Evolutionary conservation across 1,140 invertebrate genomes (phyloP), one percentile per base, ranked within the genome.

Genomic region (Scaptomyza pallida): DNA sequence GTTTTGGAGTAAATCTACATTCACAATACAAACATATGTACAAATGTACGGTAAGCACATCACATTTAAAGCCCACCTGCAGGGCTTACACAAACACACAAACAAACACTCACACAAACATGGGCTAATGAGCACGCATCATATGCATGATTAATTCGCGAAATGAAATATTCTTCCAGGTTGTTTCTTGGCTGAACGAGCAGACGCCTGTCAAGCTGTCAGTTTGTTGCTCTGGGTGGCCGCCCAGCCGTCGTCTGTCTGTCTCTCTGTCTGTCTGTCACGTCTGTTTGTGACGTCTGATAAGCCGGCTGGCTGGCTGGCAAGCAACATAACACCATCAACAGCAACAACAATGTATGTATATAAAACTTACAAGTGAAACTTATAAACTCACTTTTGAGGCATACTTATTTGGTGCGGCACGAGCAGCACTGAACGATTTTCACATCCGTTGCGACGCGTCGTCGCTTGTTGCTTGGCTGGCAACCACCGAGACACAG

Each of bases 401-500:
- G 71, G 71, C 33, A 44, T 63, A 88, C 78, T 61, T 78, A n/a
- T 75, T 61, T 83, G 82, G 79, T 71, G 71, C 15, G 13, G 35
- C 51, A 50, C 43, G 70, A 33, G 12, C 33, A n/a, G 33, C 33
- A 37, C 12, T 63, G 65, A 60, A 37, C 57, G 63, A 51, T 68
- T 43, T 63, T 68, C 74, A 78, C 77, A 70, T 81, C 78, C 74
- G 63, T 63, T 52, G 50, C 5, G 26, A 30, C 21, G 23, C 48
- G 67, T 19, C 45, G 6, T 23, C 37, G 12, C 35, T 60, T 60
- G 74, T 70, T 82, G 83, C 40, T 78, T 50, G 51, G 83, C 83
- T 88, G 71, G 37, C 75, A 89, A 80, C 64, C 88, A 91, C 89
- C 75, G 76, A 91, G 91, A 91, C 91, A 91, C 91, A 91, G 91